Evolutionary conservation across 2,888 invertebrate genomes (phyloP).

Genomic region (Ophioninae sp.): DNA sequence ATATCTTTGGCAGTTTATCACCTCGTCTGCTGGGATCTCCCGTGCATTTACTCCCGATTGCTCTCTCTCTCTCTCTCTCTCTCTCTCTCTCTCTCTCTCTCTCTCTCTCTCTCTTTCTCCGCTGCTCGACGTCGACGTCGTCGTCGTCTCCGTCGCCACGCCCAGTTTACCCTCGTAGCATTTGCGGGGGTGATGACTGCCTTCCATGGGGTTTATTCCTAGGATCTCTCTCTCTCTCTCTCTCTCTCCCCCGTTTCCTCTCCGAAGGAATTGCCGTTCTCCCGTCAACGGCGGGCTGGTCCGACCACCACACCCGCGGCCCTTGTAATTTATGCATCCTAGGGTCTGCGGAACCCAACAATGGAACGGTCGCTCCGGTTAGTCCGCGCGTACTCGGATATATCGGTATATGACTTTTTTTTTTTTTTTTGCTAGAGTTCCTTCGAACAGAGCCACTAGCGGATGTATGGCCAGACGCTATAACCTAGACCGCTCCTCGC

Average conservation of each 20-base stretch:
- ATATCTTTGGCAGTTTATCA: conserved; percentile 65
- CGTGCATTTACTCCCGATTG: conserved; percentile 33
- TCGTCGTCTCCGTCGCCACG: conserved; percentile 58
- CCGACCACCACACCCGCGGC: conserved; percentile 55
- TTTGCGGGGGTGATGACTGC: conserved; percentile 62
- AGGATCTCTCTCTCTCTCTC: not conserved
- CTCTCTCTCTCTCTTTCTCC: conserved; percentile 27
- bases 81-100: conserved; percentile 4
- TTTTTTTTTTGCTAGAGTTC: conserved; percentile 11
- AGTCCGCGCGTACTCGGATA: not conserved
- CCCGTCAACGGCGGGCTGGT: conserved; percentile 42
- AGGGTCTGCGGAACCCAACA: conserved; percentile 60
- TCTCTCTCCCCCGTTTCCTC: too few relatives aligned
- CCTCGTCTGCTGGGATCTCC: conserved; percentile 51
- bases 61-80: conserved; percentile 2
- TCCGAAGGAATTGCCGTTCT: conserved; percentile 31
- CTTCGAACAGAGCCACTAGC: not conserved
- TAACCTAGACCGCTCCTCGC: conserved; percentile 30
- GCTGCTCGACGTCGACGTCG: conserved; percentile 22
- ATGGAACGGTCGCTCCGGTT: conserved; percentile 54
- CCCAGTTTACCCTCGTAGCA: conserved; percentile 62
- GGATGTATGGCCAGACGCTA: conserved; percentile 25
- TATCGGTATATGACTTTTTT: not conserved
- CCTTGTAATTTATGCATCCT: conserved; percentile 67
- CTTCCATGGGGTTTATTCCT: conserved; percentile 48